Evolutionary conservation across 2,888 invertebrate species (phyloP).

Genomic region (Iselma pallidipennis): DNA sequence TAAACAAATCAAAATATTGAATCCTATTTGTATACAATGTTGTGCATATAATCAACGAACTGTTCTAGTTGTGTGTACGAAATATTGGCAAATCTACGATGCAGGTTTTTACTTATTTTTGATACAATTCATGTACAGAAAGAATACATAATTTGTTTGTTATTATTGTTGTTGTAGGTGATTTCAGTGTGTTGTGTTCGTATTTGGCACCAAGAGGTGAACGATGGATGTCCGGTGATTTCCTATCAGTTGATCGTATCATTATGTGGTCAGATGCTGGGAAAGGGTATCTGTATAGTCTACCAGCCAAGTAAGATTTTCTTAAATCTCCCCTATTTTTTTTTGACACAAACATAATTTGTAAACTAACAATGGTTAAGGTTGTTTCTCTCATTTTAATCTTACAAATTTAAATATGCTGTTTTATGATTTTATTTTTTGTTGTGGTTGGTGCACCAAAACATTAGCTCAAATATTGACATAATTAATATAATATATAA

Average conservation of each 20-base stretch:
- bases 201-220: constrained; percentile 88
- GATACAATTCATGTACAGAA: neutral
- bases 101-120: constrained; percentile 62
- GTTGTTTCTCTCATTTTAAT: neutral
- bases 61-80: constrained; percentile 94
- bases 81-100: constrained; percentile 92
- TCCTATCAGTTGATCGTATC: constrained; percentile 87
- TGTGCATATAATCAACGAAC: constrained; percentile 96
- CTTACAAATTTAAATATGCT: constrained; percentile 5
- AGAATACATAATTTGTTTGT: neutral
- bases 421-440: constrained; percentile 30
- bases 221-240: constrained; percentile 95
- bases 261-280: constrained; percentile 97
- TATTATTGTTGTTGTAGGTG: constrained; percentile 61
- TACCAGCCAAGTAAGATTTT: constrained; percentile 88
- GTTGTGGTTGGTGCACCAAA: constrained; percentile 37
- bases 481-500: constrained; percentile 38
- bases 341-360: constrained; percentile 13
- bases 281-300: constrained; percentile 91
- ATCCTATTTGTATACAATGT: constrained; percentile 91
- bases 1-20: constrained; percentile 92
- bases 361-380: neutral
- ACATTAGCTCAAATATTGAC: constrained; percentile 34
- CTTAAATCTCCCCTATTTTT: neutral
- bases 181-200: constrained; percentile 94